phyloP scores from a whole-genome alignment of 2,797 vertebrate genomes.

The Rhynchotus rufescens region DNA sequence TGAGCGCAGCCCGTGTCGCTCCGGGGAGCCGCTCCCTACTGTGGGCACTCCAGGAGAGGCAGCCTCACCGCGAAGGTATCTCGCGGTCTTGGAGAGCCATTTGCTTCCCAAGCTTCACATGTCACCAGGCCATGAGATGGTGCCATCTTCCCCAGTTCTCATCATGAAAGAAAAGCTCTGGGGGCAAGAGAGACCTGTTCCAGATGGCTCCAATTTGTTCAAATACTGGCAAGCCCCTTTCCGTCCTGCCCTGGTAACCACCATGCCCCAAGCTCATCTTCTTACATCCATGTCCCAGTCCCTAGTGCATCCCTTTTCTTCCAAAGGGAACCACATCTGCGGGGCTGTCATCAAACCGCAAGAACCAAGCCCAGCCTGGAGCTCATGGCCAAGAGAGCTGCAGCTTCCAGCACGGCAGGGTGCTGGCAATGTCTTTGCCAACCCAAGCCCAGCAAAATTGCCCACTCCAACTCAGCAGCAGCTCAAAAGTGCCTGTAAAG shows the following conservation, averaged over 20 bases:
- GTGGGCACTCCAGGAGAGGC: neutral
- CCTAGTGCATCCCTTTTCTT: constrained; percentile 58
- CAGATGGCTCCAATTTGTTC: constrained; percentile 28
- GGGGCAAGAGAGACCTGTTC: neutral
- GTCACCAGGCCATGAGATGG: neutral
- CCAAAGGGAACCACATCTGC: neutral
- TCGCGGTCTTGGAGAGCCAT: neutral
- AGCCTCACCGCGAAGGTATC: neutral
- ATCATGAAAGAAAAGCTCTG: neutral
- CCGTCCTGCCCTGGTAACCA: neutral
- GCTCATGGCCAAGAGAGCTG: constrained; percentile 53
- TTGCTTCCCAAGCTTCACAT: neutral
- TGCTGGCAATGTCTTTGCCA: neutral
- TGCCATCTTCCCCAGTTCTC: neutral
- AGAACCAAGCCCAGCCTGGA: constrained; percentile 20
- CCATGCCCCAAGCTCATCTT: constrained; percentile 49
- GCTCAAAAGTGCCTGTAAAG: fast-evolving
- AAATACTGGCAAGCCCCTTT: neutral
- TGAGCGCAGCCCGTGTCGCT: neutral
- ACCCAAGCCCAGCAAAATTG: neutral
- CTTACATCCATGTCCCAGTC: constrained; percentile 66
- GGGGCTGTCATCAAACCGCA: constrained; percentile 10
- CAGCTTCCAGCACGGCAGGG: neutral
- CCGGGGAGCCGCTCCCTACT: neutral
- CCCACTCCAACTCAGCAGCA: neutral